Conservation (phyloP, 2,797 vertebrate genomes). For the Columba guinea region DNA sequence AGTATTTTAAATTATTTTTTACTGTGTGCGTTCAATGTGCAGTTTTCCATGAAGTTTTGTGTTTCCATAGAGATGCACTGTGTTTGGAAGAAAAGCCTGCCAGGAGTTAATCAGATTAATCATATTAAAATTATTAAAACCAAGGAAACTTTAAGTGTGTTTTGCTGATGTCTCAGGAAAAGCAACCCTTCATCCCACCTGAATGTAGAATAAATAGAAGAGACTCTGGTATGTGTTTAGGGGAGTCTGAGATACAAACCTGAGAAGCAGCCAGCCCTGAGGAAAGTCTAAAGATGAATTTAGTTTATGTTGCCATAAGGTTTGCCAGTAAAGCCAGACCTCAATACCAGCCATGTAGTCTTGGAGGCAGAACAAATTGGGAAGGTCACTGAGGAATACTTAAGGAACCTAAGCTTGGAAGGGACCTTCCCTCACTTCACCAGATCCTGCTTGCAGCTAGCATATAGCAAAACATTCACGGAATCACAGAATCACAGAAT, state of each 20-base stretch:
- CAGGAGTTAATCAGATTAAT: conserved; percentile 9
- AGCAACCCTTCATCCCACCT: neutral
- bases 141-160: neutral
- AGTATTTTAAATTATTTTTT: neutral
- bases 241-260: neutral
- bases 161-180: neutral
- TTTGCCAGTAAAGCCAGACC: neutral
- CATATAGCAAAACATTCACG: neutral
- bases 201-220: neutral
- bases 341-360: neutral
- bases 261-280: neutral
- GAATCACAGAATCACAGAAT: too few species aligned
- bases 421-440: neutral
- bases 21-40: neutral
- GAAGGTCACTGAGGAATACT: neutral
- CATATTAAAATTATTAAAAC: neutral
- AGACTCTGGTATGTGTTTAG: rapidly evolving
- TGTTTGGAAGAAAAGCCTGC: neutral
- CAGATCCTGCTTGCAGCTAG: neutral
- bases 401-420: neutral
- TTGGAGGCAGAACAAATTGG: neutral
- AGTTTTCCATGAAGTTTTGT: neutral
- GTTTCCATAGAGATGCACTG: neutral
- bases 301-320: neutral
- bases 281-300: neutral